Evolutionary conservation across 2,888 invertebrate species (phyloP), one percentile per base, ranked within the genome.

Genomic region (Electrophaes corylata): DNA sequence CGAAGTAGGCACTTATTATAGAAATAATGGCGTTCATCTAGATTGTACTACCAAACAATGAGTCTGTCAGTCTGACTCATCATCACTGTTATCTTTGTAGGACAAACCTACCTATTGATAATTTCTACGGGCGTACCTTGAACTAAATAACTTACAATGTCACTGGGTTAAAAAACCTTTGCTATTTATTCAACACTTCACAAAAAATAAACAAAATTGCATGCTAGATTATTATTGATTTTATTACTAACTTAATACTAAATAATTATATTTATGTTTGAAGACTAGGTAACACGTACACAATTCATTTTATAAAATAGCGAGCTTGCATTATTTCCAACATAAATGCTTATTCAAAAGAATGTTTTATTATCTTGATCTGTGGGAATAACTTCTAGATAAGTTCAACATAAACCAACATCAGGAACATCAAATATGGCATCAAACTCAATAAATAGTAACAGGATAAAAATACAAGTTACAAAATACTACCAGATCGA

Each of bases 271-370:
- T 12, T 35, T 43, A 53, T 57, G 37, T 47, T 62, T 65, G 72
- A 56, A 72, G 76, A 76, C 76, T 76, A 77, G 76, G 70, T 71
- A 70, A 73, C 76, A 72, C 75, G 26, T 41, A 40, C 11, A 31
- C 19, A 12, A 14, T 23, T 39, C 8, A 31, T 20, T 40, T n/a
- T 18, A 29, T 18, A 26, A 18, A 18, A 37, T 37, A 14, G 16
- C 23, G 11, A 26, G 14, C 11, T 16, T 14, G 37, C 23, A 41
- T 40, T 19, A n/a, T 19, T 29, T 44, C 3, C 16, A 37, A 48
- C 18, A 16, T 29, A 29, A 39, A 29, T 20, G 12, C 41, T 12
- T 3, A 29, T 14, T n/a, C 16, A 14, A 29, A 19, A 49, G 12
- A 41, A 41, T 49, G 23, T 8, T 0, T 37, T 16, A 10, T 35